Conservation (phyloP, 2,888 invertebrate genomes). For the Oasisia sp. region DNA sequence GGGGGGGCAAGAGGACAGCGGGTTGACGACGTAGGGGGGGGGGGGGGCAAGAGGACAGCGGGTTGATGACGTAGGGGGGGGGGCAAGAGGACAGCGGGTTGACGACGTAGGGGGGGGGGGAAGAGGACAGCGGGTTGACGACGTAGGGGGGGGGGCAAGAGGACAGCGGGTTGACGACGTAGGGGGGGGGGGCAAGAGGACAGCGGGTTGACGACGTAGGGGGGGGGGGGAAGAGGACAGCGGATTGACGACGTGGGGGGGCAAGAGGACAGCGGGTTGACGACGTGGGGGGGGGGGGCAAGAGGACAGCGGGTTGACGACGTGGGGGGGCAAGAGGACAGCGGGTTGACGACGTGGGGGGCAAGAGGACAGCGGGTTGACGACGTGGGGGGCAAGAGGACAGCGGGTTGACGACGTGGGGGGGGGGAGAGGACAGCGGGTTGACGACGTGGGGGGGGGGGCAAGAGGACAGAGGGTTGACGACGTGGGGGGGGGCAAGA, state of each 20-base stretch:
- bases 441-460: background rate
- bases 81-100: background rate
- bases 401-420: background rate
- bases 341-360: background rate
- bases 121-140: background rate
- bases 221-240: too few relatives aligned
- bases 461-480: background rate
- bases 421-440: too few relatives aligned
- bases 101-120: background rate
- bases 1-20: too few relatives aligned
- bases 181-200: too few relatives aligned
- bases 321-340: background rate
- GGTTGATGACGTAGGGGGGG: background rate
- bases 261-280: background rate
- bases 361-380: background rate
- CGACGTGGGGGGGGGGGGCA: background rate
- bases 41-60: too few relatives aligned
- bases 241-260: background rate
- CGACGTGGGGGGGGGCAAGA: background rate
- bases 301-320: background rate
- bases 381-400: background rate
- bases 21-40: background rate
- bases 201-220: background rate
- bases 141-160: background rate
- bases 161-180: background rate